phyloP scores from a whole-genome alignment of 2,797 vertebrate species.

The Bradypus variegatus region DNA sequence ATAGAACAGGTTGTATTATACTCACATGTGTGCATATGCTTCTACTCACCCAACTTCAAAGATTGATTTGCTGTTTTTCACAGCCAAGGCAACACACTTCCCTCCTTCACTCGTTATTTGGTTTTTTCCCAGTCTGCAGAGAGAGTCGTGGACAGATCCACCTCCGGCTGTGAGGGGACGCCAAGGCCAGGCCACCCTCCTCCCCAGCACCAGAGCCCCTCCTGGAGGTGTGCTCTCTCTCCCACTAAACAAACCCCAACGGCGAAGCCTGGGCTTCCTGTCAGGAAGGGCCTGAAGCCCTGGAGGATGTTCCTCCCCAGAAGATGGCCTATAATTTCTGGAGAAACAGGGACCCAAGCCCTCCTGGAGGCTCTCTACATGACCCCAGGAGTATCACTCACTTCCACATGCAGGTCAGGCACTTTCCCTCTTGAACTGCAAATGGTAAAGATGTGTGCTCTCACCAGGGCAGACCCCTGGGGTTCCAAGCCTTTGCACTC shows the following conservation, averaged over 20 bases:
- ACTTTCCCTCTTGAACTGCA: too few relatives aligned
- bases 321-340: not conserved
- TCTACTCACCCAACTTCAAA: slow-evolving; percentile 88
- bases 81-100: slow-evolving; percentile 80
- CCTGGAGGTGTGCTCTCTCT: not conserved
- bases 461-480: not conserved
- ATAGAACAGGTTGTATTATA: rapidly evolving
- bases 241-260: not conserved
- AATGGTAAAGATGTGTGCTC: not conserved
- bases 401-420: not conserved
- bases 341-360: not conserved
- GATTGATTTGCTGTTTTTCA: slow-evolving; percentile 87
- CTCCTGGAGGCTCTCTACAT: not conserved
- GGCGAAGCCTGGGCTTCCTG: not conserved
- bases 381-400: not conserved
- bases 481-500: not conserved
- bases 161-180: not conserved
- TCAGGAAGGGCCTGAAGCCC: not conserved
- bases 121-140: slow-evolving; percentile 87
- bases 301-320: not conserved
- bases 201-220: not conserved
- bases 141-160: not conserved
- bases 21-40: rapidly evolving
- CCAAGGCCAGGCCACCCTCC: not conserved
- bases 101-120: slow-evolving; percentile 85